Evolutionary conservation across 2,113 vertebrate genomes (phyloP).

Genomic region (Callorhinus ursinus): DNA sequence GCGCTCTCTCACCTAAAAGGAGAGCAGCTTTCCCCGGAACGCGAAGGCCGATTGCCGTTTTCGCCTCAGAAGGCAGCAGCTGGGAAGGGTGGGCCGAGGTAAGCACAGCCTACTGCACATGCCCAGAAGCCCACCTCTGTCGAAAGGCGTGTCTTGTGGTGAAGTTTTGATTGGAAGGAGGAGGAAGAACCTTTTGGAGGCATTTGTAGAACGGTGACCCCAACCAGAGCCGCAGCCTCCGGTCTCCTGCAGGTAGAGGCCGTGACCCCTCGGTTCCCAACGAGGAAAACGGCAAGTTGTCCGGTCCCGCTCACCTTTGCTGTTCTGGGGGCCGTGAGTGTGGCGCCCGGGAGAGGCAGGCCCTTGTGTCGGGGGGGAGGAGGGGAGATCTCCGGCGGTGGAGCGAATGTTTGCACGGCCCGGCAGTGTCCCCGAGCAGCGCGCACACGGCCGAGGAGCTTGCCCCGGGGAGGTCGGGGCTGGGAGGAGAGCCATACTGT

Average conservation of each 20-base stretch:
- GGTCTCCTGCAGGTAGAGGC: not conserved
- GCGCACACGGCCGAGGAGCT: not conserved
- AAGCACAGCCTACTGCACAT: not conserved
- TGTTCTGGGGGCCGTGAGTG: too few relatives aligned
- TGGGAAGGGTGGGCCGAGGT: not conserved
- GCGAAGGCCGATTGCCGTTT: not conserved
- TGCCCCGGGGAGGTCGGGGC: not conserved
- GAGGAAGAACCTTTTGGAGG: not conserved
- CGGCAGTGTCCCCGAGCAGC: not conserved
- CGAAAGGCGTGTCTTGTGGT: not conserved
- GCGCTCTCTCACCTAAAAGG: not conserved
- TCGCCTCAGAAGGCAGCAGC: not conserved
- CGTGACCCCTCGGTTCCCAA: not conserved
- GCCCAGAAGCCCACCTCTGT: not conserved
- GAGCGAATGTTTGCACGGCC: not conserved
- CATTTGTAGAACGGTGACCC: not conserved
- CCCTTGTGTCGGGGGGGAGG: too few relatives aligned
- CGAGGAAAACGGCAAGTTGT: not conserved
- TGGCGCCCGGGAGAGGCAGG: too few relatives aligned
- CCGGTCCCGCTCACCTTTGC: fast-evolving
- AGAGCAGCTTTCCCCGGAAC: not conserved
- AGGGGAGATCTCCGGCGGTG: not conserved
- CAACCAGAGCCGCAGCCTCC: not conserved
- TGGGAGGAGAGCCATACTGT: not conserved
- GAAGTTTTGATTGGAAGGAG: not conserved